Base-by-base conservation (phyloP, 2,113 vertebrate genomes). In the Toxostoma redivivum region DNA sequence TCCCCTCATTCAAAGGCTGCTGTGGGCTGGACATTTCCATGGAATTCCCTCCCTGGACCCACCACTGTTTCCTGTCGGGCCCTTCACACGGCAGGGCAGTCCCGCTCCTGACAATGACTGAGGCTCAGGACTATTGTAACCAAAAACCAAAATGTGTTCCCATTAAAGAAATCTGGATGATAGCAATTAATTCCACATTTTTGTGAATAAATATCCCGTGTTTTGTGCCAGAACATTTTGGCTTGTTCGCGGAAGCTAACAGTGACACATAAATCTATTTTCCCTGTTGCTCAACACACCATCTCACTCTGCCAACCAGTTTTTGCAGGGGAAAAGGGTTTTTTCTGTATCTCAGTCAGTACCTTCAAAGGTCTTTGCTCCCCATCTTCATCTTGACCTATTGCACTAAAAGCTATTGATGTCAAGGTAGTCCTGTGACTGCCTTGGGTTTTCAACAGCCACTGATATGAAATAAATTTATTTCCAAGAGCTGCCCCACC, bases 121-220 rank as follows among this genome's bases (percentile, higher is more conserved):
- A 80, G 76, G 60, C 37, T 69, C 67, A 48, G 48, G 61, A 76
- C 92, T 79, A 94, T 89, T 96, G 91, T 95, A 91, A 95, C 62
- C 38, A 57, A 81, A 96, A 81, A 21, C 37, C 51, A 86, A 93
- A 93, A 78, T 48, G 57, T 64, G 65, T 67, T 92, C 93, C 73
- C 77, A 83, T 93, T 86, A 89, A 92, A 95, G 62, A 86, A 81
- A 77, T 79, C 53, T 69, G 81, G 72, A 88, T 90, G 38, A 95
- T 73, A 92, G 87, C 94, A 97, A 97, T 96, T 96, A 96, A 96
- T 96, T 73, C 92, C 92, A 96, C 85, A 93, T 93, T 96, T 92
- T 86, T 88, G 66, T 83, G 92, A 94, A 96, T 92, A 96, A 94
- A 88, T 95, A 94, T 92, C 1, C 14, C 90, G 78, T 23, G 50